Base-by-base conservation (phyloP, 2,113 vertebrate genomes). In the Columbina picui region DNA sequence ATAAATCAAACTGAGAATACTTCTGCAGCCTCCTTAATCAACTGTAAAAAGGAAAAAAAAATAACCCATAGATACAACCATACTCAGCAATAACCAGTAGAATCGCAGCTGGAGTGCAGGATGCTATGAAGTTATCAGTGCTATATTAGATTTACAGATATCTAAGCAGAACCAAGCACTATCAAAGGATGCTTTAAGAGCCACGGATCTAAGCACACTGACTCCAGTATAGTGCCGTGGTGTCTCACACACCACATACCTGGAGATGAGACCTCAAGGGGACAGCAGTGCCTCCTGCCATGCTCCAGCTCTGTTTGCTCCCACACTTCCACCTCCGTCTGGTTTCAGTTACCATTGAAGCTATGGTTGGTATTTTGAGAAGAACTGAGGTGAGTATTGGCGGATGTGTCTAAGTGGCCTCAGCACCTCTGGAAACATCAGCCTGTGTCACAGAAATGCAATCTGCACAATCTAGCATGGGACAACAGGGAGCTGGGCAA, bases 241-340 rank as follows among this genome's bases (percentile, higher is more conserved):
- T 29, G 13, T 70, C 47, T 90, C 59, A 34, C 61, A 77, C 64
- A 15, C 15, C n/a, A 7, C 3, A 0, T 3, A 91, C 56, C 71
- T 88, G 64, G 52, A 73, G 61, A 32, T 26, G 68, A 61, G 60
- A 4, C 38, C 75, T 50, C 8, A 3, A 25, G 5, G 53, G 84
- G 65, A 34, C 92, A 90, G 92, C 92, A 94, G 75, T 94, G 90
- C 94, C 92, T 94, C 93, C 93, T 96, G 92, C 94, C 92, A 83
- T 88, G 93, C 64, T 89, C 43, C 49, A 34, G 73, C 39, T 86
- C 71, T 65, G 89, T 56, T 84, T 87, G 52, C 60, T 25, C 59
- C 79, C 81, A 50, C 20, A 10, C 21, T 57, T 65, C 88, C 79
- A 83, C 10, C 17, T 59, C 53, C 13, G 36, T 14, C 23, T 73